Conservation (phyloP, 2,797 vertebrate genomes). For the Schizopygopsis pylzovi region DNA sequence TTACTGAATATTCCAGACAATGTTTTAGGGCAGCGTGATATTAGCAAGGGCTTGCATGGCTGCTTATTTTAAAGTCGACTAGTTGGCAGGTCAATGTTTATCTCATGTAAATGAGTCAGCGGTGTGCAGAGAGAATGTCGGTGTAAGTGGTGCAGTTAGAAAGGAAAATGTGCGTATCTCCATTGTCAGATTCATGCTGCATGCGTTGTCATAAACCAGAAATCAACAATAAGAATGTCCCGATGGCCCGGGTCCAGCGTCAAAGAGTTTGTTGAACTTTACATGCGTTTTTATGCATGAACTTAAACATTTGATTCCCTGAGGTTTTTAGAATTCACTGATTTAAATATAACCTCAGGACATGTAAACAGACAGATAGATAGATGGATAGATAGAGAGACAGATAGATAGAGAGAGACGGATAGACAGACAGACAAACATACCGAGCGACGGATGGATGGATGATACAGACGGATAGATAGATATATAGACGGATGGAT, state of each 20-base stretch:
- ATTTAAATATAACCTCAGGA: not conserved
- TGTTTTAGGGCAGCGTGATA: not conserved
- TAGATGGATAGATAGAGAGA: not conserved
- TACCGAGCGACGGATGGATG: no score
- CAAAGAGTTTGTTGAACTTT: not conserved
- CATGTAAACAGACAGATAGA: not conserved
- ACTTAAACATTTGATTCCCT: not conserved
- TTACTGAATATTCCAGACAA: not conserved
- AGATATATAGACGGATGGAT: no score
- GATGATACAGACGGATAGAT: not conserved
- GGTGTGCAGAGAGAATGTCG: not conserved
- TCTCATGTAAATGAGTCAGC: conserved; percentile 3
- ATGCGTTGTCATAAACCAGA: not conserved
- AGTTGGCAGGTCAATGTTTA: not conserved
- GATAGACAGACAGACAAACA: not conserved
- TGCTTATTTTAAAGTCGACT: conserved; percentile 7
- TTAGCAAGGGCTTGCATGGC: not conserved
- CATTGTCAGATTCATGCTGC: not conserved
- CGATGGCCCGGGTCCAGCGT: not conserved
- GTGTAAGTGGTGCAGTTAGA: not conserved
- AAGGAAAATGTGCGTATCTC: not conserved
- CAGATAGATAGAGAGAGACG: rapidly evolving
- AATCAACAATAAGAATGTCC: not conserved
- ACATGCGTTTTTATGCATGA: not conserved
- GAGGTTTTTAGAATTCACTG: not conserved